phyloP scores from a whole-genome alignment of 2,113 vertebrate genomes.

The Semnornis frantzii region DNA sequence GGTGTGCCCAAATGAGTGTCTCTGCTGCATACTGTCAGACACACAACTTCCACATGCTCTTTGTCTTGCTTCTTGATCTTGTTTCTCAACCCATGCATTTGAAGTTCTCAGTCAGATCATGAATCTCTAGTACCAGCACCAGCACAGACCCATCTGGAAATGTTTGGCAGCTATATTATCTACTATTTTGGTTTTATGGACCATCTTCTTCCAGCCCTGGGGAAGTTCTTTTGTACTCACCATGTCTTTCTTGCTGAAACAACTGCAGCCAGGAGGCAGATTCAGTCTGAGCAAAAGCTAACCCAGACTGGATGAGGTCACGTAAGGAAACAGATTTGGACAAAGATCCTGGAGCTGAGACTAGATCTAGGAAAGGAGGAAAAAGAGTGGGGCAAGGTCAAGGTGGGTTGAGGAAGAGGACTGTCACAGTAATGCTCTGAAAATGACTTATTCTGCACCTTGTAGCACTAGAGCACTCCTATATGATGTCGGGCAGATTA shows the following conservation, averaged over 20 bases:
- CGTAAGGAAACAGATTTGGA: conserved; percentile 4
- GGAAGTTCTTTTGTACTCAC: background rate
- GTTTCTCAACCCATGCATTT: background rate
- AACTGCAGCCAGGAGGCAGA: background rate
- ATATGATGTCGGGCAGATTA: background rate
- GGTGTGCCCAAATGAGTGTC: background rate
- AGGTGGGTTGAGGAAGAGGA: background rate
- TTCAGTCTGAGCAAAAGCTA: background rate
- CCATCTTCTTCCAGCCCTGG: background rate
- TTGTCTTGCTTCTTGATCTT: fast-evolving
- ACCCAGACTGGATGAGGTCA: background rate
- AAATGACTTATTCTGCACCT: background rate
- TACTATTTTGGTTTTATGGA: fast-evolving
- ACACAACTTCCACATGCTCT: fast-evolving
- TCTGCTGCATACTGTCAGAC: background rate
- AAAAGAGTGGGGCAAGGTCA: background rate
- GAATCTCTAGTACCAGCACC: background rate
- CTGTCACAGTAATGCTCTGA: background rate
- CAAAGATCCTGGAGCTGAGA: background rate
- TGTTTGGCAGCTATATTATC: background rate
- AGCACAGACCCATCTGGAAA: background rate
- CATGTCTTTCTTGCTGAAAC: background rate
- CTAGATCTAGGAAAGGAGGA: background rate
- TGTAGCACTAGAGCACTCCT: background rate
- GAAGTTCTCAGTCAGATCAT: background rate